Conservation (phyloP, 2,113 vertebrate genomes). For the Otocyon megalotis region DNA sequence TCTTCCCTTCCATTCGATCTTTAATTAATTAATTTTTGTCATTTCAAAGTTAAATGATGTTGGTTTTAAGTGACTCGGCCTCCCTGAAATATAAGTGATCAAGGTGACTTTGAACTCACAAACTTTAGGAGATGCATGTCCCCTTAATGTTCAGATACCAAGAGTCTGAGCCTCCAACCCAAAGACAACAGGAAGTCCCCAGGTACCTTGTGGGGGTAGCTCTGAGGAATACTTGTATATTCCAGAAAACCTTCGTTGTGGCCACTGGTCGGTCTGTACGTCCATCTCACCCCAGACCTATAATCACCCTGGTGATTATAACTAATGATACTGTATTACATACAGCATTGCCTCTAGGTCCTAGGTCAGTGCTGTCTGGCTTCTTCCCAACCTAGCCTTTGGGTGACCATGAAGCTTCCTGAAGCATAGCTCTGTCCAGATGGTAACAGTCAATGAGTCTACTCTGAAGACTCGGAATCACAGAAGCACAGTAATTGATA, state of each 20-base stretch:
- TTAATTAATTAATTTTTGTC: not conserved
- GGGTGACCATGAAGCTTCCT: not conserved
- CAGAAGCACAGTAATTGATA: not conserved
- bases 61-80: not conserved
- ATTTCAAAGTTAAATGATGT: not conserved
- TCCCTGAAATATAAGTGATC: not conserved
- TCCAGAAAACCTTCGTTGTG: not conserved
- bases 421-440: not conserved
- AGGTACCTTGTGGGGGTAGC: not conserved
- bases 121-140: not conserved
- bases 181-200: not conserved
- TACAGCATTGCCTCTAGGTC: not conserved
- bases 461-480: not conserved
- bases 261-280: not conserved
- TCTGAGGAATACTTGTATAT: not conserved
- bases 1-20: not conserved
- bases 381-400: not conserved
- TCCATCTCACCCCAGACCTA: not conserved
- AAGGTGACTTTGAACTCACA: not conserved
- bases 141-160: not conserved
- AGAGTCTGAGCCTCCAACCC: not conserved
- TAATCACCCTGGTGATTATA: too few relatives aligned
- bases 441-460: not conserved
- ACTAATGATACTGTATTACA: too few relatives aligned
- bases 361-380: not conserved